A percentile compares a stretch with the other conserved stretches of the same genome.
Conservation (phyloP, 2,797 vertebrate species). For the Bufotes viridis region DNA sequence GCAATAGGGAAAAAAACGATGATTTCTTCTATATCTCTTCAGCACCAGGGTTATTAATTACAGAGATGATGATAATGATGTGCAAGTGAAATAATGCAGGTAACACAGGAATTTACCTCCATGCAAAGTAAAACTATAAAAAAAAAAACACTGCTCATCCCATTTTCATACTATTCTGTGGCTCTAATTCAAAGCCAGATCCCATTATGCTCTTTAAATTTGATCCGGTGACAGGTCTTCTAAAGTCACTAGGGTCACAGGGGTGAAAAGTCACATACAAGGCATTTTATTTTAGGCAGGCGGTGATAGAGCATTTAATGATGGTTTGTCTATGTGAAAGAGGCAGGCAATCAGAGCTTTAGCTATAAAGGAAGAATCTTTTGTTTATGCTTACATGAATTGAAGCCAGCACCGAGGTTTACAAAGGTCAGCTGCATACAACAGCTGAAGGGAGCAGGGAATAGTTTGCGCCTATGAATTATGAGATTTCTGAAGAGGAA, state of each 20-base stretch:
- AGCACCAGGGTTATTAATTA: background rate
- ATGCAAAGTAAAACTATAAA: background rate
- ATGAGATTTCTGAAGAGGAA: background rate
- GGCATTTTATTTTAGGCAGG: constrained; percentile 9
- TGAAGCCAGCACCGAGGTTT: constrained; percentile 3
- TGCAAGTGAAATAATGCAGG: background rate
- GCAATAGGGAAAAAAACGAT: background rate
- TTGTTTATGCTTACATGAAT: constrained; percentile 29
- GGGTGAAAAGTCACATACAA: background rate
- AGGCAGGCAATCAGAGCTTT: background rate
- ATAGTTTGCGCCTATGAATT: background rate
- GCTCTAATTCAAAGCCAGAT: constrained; percentile 25
- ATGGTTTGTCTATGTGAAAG: constrained; percentile 13
- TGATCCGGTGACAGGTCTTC: background rate
- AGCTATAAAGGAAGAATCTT: constrained; percentile 15
- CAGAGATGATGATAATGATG: background rate
- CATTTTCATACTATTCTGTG: background rate
- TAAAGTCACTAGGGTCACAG: background rate
- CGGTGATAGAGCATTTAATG: constrained; percentile 7
- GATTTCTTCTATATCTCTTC: background rate
- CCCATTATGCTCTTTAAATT: constrained; percentile 1
- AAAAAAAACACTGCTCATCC: background rate
- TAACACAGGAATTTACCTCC: background rate
- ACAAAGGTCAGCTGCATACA: background rate
- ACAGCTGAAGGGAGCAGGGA: background rate